Evolutionary conservation across 2,797 vertebrate species (phyloP).

Genomic region (Buceros bicornis): DNA sequence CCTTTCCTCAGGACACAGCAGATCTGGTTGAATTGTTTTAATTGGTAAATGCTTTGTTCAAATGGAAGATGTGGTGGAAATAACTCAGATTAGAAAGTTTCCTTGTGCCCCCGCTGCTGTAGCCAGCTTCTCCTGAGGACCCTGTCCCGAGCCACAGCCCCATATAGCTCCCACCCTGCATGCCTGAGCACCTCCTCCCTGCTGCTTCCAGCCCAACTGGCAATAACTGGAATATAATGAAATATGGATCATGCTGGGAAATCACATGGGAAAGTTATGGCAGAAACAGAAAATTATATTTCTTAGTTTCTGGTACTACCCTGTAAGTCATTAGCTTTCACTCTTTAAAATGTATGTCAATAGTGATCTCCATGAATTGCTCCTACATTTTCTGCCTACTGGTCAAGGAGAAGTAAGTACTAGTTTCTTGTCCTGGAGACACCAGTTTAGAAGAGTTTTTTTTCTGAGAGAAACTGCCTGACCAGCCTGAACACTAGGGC

Average conservation of each 20-base stretch:
- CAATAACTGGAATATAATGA: neutral
- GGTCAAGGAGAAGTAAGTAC: neutral
- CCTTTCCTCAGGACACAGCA: constrained; percentile 25
- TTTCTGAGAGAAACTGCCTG: neutral
- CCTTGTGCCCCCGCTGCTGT: neutral
- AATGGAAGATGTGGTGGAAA: neutral
- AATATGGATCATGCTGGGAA: neutral
- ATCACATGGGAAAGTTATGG: neutral
- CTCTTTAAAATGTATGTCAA: neutral
- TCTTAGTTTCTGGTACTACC: neutral
- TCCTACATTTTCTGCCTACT: neutral
- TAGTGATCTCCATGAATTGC: neutral
- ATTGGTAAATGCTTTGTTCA: neutral
- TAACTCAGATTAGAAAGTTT: neutral
- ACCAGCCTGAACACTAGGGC: neutral
- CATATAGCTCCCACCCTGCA: accelerated
- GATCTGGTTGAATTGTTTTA: constrained; percentile 37
- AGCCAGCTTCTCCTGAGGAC: neutral
- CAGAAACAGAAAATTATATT: neutral
- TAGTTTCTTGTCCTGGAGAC: neutral
- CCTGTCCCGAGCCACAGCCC: neutral
- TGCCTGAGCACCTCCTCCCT: neutral
- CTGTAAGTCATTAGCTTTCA: neutral
- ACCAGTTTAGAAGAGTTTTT: neutral
- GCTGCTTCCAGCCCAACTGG: neutral